These are phyloP conservation scores for roundworm (Caenorhabditis elegans) DNA, from an alignment of 1,140 invertebrate species.

Conservation along the genomic window DNA sequence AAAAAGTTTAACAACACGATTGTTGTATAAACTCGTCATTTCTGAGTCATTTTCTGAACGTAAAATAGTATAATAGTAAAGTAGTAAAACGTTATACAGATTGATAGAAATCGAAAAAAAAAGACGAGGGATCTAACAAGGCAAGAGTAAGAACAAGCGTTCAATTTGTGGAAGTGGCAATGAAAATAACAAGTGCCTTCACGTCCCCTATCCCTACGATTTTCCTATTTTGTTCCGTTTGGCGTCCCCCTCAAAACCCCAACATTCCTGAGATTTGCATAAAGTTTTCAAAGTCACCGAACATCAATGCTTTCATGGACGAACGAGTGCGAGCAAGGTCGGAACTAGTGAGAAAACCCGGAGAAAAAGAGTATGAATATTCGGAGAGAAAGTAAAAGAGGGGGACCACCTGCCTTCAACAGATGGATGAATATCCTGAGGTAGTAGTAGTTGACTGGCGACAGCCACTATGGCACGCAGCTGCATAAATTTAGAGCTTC, in stretches of 20 bases:
- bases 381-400: neutral
- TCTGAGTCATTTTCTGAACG: no score
- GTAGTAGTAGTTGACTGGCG: neutral
- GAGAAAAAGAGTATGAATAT: neutral
- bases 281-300: no score
- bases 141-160: neutral
- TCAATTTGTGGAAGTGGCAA: slow-evolving; percentile 6
- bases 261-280: no score
- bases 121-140: neutral
- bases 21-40: no score
- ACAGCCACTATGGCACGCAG: neutral
- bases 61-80: neutral
- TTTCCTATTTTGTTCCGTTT: no score
- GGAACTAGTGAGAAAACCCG: neutral
- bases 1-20: no score
- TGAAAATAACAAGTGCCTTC: neutral
- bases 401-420: neutral
- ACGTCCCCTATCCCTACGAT: neutral
- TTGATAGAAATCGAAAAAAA: neutral
- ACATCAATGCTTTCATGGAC: no score
- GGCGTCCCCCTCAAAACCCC: no score
- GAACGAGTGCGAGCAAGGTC: neutral
- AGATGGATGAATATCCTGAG: slow-evolving; percentile 11
- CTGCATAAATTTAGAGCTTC: slow-evolving; percentile 24
- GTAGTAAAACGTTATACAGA: neutral